These are phyloP conservation scores for Laothoe populi DNA, from an alignment of 2,888 invertebrate species.

Conservation along the genomic window DNA sequence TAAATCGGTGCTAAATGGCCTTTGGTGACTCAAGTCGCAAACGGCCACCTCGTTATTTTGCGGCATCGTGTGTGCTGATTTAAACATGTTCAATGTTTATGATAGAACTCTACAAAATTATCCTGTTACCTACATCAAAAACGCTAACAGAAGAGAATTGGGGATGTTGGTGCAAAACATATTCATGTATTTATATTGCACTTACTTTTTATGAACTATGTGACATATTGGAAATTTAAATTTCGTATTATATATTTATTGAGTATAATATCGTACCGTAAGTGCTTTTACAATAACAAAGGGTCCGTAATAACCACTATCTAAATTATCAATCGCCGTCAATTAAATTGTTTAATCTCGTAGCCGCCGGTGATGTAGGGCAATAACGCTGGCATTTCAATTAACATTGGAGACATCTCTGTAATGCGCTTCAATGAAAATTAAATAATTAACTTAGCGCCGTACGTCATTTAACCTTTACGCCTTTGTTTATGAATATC, in stretches of 20 bases:
- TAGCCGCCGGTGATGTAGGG: slow-evolving; percentile 49
- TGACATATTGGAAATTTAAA: not conserved
- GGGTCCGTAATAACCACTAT: slow-evolving; percentile 56
- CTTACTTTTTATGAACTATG: not conserved
- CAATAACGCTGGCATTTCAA: slow-evolving; percentile 64
- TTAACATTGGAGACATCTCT: slow-evolving; percentile 56
- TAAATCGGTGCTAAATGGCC: slow-evolving; percentile 74
- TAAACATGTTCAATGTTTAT: slow-evolving; percentile 15
- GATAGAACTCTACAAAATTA: slow-evolving; percentile 9
- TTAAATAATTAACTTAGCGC: slow-evolving; percentile 32
- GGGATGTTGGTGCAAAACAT: not conserved
- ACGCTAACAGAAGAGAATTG: slow-evolving; percentile 19
- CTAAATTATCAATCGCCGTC: slow-evolving; percentile 70
- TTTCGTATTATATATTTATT: not conserved
- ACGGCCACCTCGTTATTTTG: slow-evolving; percentile 54
- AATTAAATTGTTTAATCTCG: slow-evolving; percentile 67
- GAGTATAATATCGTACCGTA: slow-evolving; percentile 36
- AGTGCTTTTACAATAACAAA: slow-evolving; percentile 40
- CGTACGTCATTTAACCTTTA: slow-evolving; percentile 8
- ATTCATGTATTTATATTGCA: not conserved
- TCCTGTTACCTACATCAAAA: not conserved
- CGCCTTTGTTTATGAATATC: slow-evolving; percentile 4
- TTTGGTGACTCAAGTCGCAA: slow-evolving; percentile 72
- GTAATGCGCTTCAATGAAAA: slow-evolving; percentile 49
- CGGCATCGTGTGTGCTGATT: slow-evolving; percentile 30